Evolutionary conservation across 2,797 vertebrate species (phyloP), one percentile per base, ranked within the genome.

Genomic region (Podarcis siculus): DNA sequence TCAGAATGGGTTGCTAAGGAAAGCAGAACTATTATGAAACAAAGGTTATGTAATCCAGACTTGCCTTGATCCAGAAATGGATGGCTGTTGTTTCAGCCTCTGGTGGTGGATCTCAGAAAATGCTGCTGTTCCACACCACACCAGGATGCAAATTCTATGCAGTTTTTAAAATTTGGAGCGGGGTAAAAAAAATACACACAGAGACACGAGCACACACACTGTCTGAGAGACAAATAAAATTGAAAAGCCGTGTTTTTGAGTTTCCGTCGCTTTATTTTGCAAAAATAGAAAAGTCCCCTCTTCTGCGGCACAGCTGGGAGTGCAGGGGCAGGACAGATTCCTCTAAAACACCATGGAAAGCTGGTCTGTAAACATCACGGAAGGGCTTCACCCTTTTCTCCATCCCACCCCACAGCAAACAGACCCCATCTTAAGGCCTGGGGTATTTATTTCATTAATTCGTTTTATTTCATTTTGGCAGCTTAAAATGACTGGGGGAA

Each of bases 231-330:
- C 10, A 88, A 76, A 76, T 2, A 32, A 45, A 25, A 72, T 69
- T 32, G 1, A 61, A 9, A 35, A 64, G 8, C 90, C 67, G 45
- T 15, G 30, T 32, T 17, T 55, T 42, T 80, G 91, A 94, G 92
- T 96, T 96, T 96, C 95, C 92, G 91, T 94, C 89, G 92, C 94
- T 96, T 96, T 96, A 96, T 96, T 96, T 96, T 95, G 96, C 95
- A 96, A 96, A 96, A 96, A 96, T 95, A 96, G 96, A 96, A 96
- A 96, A 96, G 93, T 91, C 93, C 95, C 94, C 93, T 91, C 92
- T 93, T 94, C 73, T 88, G 92, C 87, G 78, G 92, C 93, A 95
- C 92, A 94, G 94, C 94, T 77, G 93, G 85, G 73, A 87, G 76
- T 66, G 72, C 80, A 92, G 87, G 94, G 93, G 88, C 37, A 78